Conservation (phyloP, 2,113 vertebrate species). For the Notarius quadriscutis region DNA sequence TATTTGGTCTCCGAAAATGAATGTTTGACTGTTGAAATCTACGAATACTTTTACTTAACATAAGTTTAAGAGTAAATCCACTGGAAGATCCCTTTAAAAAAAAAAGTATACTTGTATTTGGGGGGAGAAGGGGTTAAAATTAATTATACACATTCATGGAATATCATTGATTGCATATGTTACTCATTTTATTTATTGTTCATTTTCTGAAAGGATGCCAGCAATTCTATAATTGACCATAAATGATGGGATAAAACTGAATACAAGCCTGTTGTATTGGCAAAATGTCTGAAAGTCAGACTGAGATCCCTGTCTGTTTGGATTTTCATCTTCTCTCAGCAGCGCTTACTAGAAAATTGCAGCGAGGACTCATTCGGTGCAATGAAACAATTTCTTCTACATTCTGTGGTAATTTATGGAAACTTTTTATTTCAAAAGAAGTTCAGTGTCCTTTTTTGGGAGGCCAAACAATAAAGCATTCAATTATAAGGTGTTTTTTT, state of each 20-base stretch:
- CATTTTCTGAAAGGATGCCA: neutral
- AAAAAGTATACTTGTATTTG: too few relatives aligned
- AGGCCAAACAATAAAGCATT: conserved; percentile 5
- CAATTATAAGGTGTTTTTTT: neutral
- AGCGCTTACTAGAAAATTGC: neutral
- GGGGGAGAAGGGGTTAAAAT: neutral
- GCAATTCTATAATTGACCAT: neutral
- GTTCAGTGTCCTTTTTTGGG: neutral
- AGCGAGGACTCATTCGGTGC: neutral
- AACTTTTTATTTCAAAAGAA: neutral
- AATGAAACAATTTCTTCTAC: neutral
- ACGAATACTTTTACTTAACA: too few relatives aligned
- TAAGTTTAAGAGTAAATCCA: too few relatives aligned
- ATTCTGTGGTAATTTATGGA: neutral
- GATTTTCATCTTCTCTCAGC: neutral
- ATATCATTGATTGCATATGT: neutral
- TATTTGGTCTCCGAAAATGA: too few relatives aligned
- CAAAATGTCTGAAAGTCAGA: neutral
- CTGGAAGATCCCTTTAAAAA: too few relatives aligned
- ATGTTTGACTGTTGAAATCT: too few relatives aligned
- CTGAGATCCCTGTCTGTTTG: neutral
- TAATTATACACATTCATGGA: neutral
- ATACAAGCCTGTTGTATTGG: neutral
- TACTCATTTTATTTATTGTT: neutral
- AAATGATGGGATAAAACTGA: neutral